Conservation (phyloP, 1,140 invertebrate species). For the Asbolus verrucosus region DNA sequence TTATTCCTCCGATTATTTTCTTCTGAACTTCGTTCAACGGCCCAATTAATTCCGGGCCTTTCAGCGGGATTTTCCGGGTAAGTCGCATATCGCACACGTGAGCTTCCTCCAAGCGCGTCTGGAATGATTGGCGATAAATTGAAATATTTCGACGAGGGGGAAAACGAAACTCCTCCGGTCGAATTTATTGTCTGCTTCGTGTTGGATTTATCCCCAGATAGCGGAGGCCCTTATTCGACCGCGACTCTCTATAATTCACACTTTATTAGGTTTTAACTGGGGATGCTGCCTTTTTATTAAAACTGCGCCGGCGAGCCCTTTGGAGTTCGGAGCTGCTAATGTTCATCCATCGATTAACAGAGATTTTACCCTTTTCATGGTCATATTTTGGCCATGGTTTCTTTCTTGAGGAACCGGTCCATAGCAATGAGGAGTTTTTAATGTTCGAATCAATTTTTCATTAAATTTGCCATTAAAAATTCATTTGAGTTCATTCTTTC, state of each 20-base stretch:
- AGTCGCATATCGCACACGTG: no score
- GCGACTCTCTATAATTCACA: conserved; percentile 19
- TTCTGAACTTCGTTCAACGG: no score
- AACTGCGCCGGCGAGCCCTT: conserved; percentile 14
- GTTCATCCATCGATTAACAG: conserved; percentile 22
- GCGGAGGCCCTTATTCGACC: conserved; percentile 1
- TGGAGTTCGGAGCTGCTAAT: conserved; percentile 3
- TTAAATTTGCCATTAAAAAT: no score
- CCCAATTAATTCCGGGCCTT: no score
- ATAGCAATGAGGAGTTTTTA: no score
- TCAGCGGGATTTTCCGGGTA: no score
- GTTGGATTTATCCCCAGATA: neutral
- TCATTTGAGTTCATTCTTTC: no score
- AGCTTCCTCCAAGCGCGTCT: no score
- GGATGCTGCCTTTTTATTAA: conserved; percentile 27
- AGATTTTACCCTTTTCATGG: conserved; percentile 13
- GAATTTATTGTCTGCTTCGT: neutral
- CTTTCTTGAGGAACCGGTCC: no score
- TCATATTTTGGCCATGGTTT: conserved; percentile 4
- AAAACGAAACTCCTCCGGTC: neutral
- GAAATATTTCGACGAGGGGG: conserved; percentile 3
- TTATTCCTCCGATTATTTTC: no score
- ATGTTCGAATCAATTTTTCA: no score
- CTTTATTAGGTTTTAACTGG: conserved; percentile 29
- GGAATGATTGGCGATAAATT: conserved; percentile 25